Percentiles rank a stretch among this genome's conserved stretches.
These are phyloP conservation scores for Zapus hudsonius DNA, from an alignment of 2,113 vertebrate genomes.

Conservation along the genomic window DNA sequence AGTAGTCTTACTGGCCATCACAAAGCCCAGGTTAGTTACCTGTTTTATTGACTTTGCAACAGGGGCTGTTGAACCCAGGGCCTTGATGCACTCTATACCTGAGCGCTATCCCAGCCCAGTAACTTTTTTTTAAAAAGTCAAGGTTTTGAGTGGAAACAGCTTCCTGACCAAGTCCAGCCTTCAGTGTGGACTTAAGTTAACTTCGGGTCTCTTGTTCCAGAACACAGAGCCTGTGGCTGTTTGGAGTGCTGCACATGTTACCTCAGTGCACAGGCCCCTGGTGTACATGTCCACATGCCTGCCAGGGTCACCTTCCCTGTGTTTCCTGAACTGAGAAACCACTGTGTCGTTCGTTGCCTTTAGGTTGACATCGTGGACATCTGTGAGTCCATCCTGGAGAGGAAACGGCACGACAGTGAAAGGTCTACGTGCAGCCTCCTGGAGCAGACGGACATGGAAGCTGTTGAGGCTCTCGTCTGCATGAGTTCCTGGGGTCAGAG, in stretches of 20 bases:
- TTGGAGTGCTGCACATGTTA: neutral
- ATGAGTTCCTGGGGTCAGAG: conserved; percentile 98
- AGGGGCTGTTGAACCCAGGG: neutral
- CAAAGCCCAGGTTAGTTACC: neutral
- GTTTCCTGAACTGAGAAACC: neutral
- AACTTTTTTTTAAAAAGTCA: neutral
- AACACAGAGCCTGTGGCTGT: neutral
- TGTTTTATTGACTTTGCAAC: neutral
- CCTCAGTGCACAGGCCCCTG: fast-evolving
- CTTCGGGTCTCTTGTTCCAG: neutral
- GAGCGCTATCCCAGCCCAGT: neutral
- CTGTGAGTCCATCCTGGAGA: conserved; percentile 88
- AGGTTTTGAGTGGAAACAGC: neutral
- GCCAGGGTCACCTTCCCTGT: neutral
- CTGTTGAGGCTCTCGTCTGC: conserved; percentile 95
- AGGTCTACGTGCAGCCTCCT: conserved; percentile 87
- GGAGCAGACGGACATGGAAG: conserved; percentile 96
- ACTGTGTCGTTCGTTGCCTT: conserved; percentile 78
- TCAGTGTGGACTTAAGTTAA: neutral
- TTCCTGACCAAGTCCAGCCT: neutral
- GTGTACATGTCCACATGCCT: fast-evolving
- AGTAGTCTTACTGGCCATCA: neutral
- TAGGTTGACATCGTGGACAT: conserved; percentile 91
- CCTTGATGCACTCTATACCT: neutral
- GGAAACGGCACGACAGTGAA: conserved; percentile 91